These are phyloP conservation scores for Phthorimaea operculella DNA, from an alignment of 1,140 invertebrate species.

Conservation along the genomic window DNA sequence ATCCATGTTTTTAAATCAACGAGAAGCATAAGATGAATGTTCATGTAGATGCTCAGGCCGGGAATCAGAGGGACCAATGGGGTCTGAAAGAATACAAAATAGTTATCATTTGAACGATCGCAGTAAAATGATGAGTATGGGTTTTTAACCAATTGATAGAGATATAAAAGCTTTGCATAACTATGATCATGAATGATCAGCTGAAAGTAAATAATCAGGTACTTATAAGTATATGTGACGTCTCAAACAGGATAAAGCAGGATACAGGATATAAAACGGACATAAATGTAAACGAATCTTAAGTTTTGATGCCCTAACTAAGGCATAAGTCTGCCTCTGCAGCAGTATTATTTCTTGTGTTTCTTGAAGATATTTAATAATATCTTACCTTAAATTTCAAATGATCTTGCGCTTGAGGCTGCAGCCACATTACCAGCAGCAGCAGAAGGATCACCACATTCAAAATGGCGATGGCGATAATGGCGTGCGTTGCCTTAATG, in stretches of 20 bases:
- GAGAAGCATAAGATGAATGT: constrained; percentile 88
- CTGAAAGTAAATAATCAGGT: too few species aligned
- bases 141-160: too few species aligned
- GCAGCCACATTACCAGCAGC: constrained; percentile 32
- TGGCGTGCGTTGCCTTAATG: constrained; percentile 14
- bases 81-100: constrained; percentile 69
- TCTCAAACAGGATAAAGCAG: too few species aligned
- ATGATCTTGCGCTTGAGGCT: constrained; percentile 34
- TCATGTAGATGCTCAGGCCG: constrained; percentile 84
- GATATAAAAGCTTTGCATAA: too few species aligned
- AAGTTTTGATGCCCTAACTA: too few species aligned
- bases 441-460: constrained; percentile 24
- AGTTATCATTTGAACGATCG: background rate
- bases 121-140: background rate
- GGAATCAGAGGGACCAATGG: constrained; percentile 88
- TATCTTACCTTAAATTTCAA: constrained; percentile 38
- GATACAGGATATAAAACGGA: too few species aligned
- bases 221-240: too few species aligned
- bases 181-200: too few species aligned
- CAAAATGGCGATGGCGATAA: constrained; percentile 20
- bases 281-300: too few species aligned
- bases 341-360: too few species aligned
- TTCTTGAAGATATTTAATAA: too few species aligned
- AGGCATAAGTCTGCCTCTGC: too few species aligned
- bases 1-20: constrained; percentile 86